Conservation (phyloP, 30 jellyfish, hydroid and myxozoan genomes). For the Haliclystus octoradiatus region DNA sequence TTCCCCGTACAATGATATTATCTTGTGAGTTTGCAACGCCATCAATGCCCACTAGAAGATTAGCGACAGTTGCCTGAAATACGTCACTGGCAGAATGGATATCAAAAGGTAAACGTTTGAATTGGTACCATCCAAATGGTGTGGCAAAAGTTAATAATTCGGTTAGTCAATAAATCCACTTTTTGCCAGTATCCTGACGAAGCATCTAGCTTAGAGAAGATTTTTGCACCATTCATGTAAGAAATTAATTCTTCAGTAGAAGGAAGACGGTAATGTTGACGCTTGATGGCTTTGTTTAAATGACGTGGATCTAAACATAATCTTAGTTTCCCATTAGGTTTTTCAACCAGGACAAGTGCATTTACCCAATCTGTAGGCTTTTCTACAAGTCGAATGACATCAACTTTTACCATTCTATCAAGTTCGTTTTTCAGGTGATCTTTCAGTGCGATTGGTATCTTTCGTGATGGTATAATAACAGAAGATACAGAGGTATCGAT, state of each 20-base stretch:
- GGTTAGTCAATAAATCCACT: slow-evolving; percentile 41
- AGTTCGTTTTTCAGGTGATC: slow-evolving; percentile 46
- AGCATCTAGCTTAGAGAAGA: slow-evolving; percentile 59
- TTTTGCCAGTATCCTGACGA: slow-evolving; percentile 34
- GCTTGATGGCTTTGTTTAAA: slow-evolving; percentile 51
- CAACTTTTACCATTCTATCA: slow-evolving; percentile 22
- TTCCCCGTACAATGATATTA: slow-evolving; percentile 45
- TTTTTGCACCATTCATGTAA: slow-evolving; percentile 55
- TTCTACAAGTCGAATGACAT: slow-evolving; percentile 25
- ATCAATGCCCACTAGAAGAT: slow-evolving; percentile 23
- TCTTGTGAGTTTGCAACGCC: slow-evolving; percentile 28
- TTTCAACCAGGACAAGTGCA: slow-evolving; percentile 33
- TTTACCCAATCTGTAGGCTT: slow-evolving; percentile 74
- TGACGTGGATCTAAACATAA: slow-evolving; percentile 66
- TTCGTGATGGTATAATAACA: slow-evolving; percentile 25
- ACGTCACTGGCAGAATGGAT: slow-evolving; percentile 52
- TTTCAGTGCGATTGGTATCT: slow-evolving; percentile 47
- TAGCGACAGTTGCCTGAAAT: slow-evolving; percentile 26
- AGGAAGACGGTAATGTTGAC: slow-evolving; percentile 57
- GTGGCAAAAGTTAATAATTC: slow-evolving; percentile 45
- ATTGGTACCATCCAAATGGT: slow-evolving; percentile 58
- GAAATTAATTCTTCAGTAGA: slow-evolving; percentile 50
- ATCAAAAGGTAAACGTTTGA: slow-evolving; percentile 55
- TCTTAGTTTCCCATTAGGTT: slow-evolving; percentile 66
- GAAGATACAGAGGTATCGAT: slow-evolving; percentile 44